phyloP scores from a whole-genome alignment of 2,888 invertebrate species.

The Argyra leucocephala region DNA sequence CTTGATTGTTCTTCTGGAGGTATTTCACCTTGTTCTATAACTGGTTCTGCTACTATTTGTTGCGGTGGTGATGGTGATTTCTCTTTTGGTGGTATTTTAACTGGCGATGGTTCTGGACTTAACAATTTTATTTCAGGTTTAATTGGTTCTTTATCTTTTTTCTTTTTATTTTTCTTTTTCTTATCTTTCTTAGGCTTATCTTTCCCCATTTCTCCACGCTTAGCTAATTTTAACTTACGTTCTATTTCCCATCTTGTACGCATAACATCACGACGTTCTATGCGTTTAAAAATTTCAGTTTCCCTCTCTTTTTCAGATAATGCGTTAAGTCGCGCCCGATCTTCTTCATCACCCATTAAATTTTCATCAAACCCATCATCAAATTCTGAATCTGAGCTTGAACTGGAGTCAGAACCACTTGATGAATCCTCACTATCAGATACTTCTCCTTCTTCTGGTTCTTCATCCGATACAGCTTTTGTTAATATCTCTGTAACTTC shows the following conservation, averaged over 20 bases:
- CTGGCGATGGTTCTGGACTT: conserved; percentile 19
- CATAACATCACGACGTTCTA: conserved; percentile 87
- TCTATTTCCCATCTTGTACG: conserved; percentile 94
- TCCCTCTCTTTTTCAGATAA: conserved; percentile 96
- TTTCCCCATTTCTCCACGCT: conserved; percentile 61
- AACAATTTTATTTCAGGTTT: conserved; percentile 15
- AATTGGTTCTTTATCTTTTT: conserved; percentile 24
- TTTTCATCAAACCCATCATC: conserved; percentile 96
- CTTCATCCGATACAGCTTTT: conserved; percentile 49
- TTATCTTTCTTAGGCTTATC: conserved; percentile 46
- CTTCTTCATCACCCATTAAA: conserved; percentile 93
- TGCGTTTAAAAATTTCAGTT: conserved; percentile 92
- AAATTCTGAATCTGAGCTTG: conserved; percentile 72
- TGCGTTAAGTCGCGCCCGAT: conserved; percentile 76
- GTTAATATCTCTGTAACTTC: conserved; percentile 31
- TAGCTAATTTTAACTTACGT: conserved; percentile 77
- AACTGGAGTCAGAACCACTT: conserved; percentile 47
- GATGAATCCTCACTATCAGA: conserved; percentile 50
- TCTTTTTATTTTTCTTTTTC: conserved; percentile 47
- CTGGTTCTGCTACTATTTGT: not conserved
- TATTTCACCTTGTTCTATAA: conserved; percentile 8
- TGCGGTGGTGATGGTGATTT: conserved; percentile 12
- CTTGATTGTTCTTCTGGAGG: conserved; percentile 25
- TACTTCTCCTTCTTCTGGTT: conserved; percentile 83
- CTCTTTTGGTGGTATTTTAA: conserved; percentile 16